Conservation (phyloP, 2,888 invertebrate species). For the Camptogramma bilineatum region DNA sequence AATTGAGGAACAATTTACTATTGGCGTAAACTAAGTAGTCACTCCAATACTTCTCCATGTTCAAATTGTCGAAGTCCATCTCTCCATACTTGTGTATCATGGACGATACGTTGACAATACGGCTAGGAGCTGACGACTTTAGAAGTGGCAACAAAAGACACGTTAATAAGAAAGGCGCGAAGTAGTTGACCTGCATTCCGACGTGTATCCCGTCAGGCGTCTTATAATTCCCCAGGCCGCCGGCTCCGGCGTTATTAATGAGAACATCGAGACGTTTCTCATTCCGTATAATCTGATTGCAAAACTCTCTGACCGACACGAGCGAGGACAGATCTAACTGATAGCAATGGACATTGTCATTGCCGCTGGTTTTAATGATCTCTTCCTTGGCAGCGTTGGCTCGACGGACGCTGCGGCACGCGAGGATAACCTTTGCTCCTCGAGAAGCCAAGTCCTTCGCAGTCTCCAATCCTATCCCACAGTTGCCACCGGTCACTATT, state of each 20-base stretch:
- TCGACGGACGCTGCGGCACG: conserved; percentile 75
- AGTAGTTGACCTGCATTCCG: conserved; percentile 90
- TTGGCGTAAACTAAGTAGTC: conserved; percentile 78
- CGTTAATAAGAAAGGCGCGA: conserved; percentile 90
- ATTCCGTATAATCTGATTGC: conserved; percentile 77
- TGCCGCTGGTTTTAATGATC: conserved; percentile 71
- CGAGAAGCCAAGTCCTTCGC: conserved; percentile 80
- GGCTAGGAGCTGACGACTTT: conserved; percentile 85
- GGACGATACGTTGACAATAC: conserved; percentile 88
- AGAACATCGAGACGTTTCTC: conserved; percentile 84
- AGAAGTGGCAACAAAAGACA: conserved; percentile 83
- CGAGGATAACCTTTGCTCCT: conserved; percentile 81
- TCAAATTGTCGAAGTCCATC: conserved; percentile 76
- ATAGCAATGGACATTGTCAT: conserved; percentile 65
- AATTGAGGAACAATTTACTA: conserved; percentile 87
- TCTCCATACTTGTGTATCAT: conserved; percentile 81
- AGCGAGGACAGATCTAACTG: conserved; percentile 78
- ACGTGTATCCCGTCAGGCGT: conserved; percentile 88
- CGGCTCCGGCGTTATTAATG: conserved; percentile 86
- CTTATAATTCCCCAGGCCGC: conserved; percentile 75
- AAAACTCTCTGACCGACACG: conserved; percentile 83
- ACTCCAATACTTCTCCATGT: conserved; percentile 82
- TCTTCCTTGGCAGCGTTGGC: conserved; percentile 69
- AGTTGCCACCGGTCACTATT: conserved; percentile 76
- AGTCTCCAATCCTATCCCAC: conserved; percentile 83